Evolutionary conservation across 2,888 invertebrate species (phyloP).

Genomic region (Mycalesis mineus): DNA sequence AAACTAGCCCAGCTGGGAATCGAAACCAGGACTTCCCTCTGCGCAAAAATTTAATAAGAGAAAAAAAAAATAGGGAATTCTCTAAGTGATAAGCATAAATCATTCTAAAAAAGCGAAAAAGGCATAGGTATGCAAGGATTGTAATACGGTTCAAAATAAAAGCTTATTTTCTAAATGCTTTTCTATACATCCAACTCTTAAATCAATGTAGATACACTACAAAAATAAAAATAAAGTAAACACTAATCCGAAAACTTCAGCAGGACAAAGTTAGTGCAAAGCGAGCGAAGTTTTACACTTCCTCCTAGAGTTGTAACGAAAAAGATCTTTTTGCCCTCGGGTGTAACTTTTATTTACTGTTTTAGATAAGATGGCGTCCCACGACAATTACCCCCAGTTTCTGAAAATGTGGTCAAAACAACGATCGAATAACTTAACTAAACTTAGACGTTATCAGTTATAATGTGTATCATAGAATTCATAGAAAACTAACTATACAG

Average conservation of each 20-base stretch:
- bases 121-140: too few relatives aligned
- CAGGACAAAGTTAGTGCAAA: conserved; percentile 28
- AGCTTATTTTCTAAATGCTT: neutral
- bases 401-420: neutral
- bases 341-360: conserved; percentile 35
- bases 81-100: too few relatives aligned
- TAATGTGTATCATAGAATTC: too few relatives aligned
- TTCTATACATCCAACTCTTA: neutral
- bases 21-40: too few relatives aligned
- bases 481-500: too few relatives aligned
- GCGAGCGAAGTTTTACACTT: conserved; percentile 31
- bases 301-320: conserved; percentile 23
- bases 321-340: conserved; percentile 30
- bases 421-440: neutral
- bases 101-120: too few relatives aligned
- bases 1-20: too few relatives aligned
- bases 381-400: conserved; percentile 14
- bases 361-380: conserved; percentile 31
- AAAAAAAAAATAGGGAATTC: too few relatives aligned
- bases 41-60: too few relatives aligned
- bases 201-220: neutral
- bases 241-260: conserved; percentile 19
- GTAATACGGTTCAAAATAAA: neutral
- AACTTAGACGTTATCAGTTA: too few relatives aligned
- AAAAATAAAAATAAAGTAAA: conserved; percentile 20